These are phyloP conservation scores for Nomada hirtipes DNA, from an alignment of 2,888 invertebrate genomes.

Conservation along the genomic window DNA sequence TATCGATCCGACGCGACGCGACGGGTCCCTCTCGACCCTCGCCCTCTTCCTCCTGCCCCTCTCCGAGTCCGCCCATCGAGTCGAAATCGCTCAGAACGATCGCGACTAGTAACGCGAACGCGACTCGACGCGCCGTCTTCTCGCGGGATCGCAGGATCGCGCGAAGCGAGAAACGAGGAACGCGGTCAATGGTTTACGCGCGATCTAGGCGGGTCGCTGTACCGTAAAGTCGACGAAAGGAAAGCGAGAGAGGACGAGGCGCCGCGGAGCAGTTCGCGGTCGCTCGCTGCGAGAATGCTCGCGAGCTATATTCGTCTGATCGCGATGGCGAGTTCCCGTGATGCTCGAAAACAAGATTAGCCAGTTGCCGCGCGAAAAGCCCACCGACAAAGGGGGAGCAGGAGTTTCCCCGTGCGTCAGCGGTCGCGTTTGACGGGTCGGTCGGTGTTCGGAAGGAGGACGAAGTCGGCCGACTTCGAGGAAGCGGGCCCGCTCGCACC, in stretches of 20 bases:
- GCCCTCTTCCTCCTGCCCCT: too few relatives aligned
- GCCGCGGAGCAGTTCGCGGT: not conserved
- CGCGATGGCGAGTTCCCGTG: slow-evolving; percentile 64
- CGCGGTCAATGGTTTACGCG: too few relatives aligned
- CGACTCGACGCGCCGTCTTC: too few relatives aligned
- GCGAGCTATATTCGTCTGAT: slow-evolving; percentile 77
- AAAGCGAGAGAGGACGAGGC: not conserved
- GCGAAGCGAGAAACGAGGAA: too few relatives aligned
- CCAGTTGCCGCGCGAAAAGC: slow-evolving; percentile 30
- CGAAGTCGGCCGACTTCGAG: too few relatives aligned
- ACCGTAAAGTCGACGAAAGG: not conserved
- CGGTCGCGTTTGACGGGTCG: slow-evolving; percentile 45
- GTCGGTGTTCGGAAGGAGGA: not conserved
- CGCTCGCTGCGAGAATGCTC: slow-evolving; percentile 34
- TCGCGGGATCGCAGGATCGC: too few relatives aligned
- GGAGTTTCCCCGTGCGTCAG: slow-evolving; percentile 79
- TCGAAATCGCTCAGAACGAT: too few relatives aligned
- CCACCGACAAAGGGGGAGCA: slow-evolving; percentile 53
- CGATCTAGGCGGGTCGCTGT: not conserved
- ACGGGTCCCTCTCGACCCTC: too few relatives aligned
- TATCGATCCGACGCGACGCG: too few relatives aligned
- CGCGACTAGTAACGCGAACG: too few relatives aligned
- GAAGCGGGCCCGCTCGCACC: too few relatives aligned
- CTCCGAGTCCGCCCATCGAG: too few relatives aligned
- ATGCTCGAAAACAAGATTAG: slow-evolving; percentile 31